phyloP scores from a whole-genome alignment of 2,888 invertebrate genomes.

The Hymenopus coronatus region DNA sequence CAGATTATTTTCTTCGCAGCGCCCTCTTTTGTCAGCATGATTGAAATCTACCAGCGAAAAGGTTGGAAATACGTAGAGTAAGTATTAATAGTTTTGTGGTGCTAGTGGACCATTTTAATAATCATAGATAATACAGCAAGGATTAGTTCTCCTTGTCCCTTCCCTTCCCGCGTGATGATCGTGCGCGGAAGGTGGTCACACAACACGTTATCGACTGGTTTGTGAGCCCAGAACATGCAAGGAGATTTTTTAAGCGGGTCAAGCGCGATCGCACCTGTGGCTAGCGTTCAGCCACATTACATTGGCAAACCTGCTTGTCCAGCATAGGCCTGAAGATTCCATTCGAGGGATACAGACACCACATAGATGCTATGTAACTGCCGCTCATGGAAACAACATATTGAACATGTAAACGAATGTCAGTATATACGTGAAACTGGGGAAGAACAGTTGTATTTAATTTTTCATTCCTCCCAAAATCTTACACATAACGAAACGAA shows the following conservation, averaged over 20 bases:
- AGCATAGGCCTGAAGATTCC: not conserved
- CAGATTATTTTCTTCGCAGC: too few relatives aligned
- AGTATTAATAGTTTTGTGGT: not conserved
- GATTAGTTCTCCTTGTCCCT: not conserved
- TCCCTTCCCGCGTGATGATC: not conserved
- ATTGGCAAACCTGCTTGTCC: not conserved
- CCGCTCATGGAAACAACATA: too few relatives aligned
- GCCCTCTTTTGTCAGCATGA: too few relatives aligned
- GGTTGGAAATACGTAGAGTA: too few relatives aligned
- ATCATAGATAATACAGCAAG: not conserved
- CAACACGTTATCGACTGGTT: not conserved
- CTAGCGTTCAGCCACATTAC: not conserved
- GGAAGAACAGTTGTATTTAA: too few relatives aligned
- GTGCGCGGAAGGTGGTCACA: not conserved
- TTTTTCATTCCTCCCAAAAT: too few relatives aligned
- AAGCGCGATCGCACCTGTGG: not conserved
- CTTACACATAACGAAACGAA: too few relatives aligned
- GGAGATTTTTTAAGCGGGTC: not conserved
- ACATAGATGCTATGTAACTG: not conserved
- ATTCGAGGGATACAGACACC: not conserved
- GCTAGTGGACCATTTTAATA: too few relatives aligned
- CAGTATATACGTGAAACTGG: too few relatives aligned
- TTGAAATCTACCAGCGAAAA: too few relatives aligned
- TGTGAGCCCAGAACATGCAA: not conserved
- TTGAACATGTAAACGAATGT: too few relatives aligned